Conservation (phyloP, 2,888 invertebrate genomes). For the Acanthosepion lycidas region DNA sequence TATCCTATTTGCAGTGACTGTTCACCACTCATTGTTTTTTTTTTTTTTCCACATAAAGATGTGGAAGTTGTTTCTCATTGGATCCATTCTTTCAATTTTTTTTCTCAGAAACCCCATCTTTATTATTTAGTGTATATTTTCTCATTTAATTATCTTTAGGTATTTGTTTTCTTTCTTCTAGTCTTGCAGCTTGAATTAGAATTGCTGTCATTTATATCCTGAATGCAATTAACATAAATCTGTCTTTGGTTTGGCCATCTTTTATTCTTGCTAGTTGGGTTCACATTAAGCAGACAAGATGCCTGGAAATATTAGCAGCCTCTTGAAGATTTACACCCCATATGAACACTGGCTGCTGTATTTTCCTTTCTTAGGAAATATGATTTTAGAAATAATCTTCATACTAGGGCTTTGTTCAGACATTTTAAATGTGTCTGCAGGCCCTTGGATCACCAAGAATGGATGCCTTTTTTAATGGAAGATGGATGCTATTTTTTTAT, state of each 20-base stretch:
- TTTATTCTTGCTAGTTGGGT: background rate
- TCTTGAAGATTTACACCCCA: background rate
- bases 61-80: background rate
- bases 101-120: too few relatives aligned
- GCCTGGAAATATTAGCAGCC: background rate
- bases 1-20: background rate
- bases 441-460: slow-evolving; percentile 1
- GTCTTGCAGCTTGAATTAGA: background rate
- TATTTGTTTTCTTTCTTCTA: background rate
- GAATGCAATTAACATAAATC: slow-evolving; percentile 12
- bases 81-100: background rate
- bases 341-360: slow-evolving; percentile 33
- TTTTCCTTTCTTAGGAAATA: slow-evolving; percentile 33
- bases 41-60: background rate
- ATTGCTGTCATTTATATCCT: background rate
- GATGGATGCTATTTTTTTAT: slow-evolving; percentile 25
- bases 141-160: background rate
- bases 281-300: background rate
- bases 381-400: slow-evolving; percentile 15
- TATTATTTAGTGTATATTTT: background rate
- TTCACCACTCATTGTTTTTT: background rate
- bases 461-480: background rate
- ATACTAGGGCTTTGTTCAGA: background rate
- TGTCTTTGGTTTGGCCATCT: slow-evolving; percentile 33
- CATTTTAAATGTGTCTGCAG: background rate